Evolutionary conservation across 2,113 vertebrate species (phyloP).

Genomic region (Marmota flaviventris): DNA sequence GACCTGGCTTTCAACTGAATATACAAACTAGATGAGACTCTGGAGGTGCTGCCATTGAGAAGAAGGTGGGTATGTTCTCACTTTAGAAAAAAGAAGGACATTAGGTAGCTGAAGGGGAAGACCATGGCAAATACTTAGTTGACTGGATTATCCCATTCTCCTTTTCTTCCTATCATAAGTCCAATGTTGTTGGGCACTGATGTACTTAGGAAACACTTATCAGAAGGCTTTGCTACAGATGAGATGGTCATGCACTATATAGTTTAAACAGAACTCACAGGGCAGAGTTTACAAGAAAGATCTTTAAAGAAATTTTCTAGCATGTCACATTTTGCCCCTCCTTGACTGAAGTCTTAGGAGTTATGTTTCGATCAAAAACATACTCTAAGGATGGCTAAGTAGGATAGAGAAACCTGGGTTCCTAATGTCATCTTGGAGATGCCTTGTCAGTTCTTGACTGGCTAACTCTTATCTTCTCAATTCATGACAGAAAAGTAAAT

Average conservation of each 20-base stretch:
- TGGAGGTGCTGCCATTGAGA: not conserved
- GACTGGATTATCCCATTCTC: not conserved
- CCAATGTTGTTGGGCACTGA: not conserved
- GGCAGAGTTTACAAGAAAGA: not conserved
- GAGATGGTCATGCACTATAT: not conserved
- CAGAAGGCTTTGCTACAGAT: not conserved
- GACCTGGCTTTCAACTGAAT: not conserved
- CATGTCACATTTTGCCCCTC: not conserved
- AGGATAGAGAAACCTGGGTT: not conserved
- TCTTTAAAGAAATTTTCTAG: not conserved
- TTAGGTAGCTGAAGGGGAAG: not conserved
- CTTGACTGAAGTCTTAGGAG: not conserved
- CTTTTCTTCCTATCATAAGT: not conserved
- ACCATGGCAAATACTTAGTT: not conserved
- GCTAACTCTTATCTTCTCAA: slow-evolving; percentile 12
- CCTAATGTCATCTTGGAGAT: not conserved
- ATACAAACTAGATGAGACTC: not conserved
- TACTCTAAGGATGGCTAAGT: not conserved
- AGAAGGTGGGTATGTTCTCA: not conserved
- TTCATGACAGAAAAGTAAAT: slow-evolving; percentile 37
- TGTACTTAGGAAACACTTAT: not conserved
- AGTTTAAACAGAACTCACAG: slow-evolving; percentile 22
- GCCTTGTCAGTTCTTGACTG: not conserved
- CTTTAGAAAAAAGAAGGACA: not conserved
- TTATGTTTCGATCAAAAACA: not conserved